These are phyloP conservation scores for Sternarchorhynchus goeldii DNA, from an alignment of 2,797 vertebrate genomes.

Conservation along the genomic window DNA sequence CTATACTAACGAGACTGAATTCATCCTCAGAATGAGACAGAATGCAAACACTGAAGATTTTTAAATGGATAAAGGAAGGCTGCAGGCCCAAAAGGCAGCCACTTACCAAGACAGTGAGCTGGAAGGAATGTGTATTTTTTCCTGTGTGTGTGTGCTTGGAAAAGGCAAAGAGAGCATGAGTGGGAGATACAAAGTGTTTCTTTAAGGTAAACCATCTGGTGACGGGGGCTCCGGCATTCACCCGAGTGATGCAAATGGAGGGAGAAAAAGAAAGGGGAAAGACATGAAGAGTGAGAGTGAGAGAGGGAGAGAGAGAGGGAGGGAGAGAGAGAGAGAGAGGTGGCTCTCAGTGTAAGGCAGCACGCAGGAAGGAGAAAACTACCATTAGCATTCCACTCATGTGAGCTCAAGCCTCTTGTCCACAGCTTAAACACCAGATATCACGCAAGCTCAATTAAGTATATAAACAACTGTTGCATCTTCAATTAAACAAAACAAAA, in stretches of 20 bases:
- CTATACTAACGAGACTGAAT: not conserved
- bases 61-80: constrained; percentile 61
- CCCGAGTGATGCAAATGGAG: constrained; percentile 61
- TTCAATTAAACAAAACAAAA: constrained; percentile 71
- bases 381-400: constrained; percentile 79
- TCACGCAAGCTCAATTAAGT: constrained; percentile 76
- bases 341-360: not conserved
- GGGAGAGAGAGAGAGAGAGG: constrained; percentile 52
- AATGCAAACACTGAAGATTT: constrained; percentile 29
- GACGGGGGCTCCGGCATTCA: constrained; percentile 71
- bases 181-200: constrained; percentile 51
- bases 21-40: not conserved
- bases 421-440: constrained; percentile 77
- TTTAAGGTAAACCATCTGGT: constrained; percentile 74
- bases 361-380: constrained; percentile 67
- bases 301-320: constrained; percentile 22
- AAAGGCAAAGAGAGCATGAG: constrained; percentile 37
- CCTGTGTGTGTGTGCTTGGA: constrained; percentile 16
- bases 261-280: constrained; percentile 5
- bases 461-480: constrained; percentile 75
- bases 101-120: constrained; percentile 66
- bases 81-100: constrained; percentile 66
- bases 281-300: not conserved
- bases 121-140: constrained; percentile 17
- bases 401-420: constrained; percentile 76